These are phyloP conservation scores for Lydus trimaculatus DNA, from an alignment of 2,888 invertebrate species.

Conservation along the genomic window DNA sequence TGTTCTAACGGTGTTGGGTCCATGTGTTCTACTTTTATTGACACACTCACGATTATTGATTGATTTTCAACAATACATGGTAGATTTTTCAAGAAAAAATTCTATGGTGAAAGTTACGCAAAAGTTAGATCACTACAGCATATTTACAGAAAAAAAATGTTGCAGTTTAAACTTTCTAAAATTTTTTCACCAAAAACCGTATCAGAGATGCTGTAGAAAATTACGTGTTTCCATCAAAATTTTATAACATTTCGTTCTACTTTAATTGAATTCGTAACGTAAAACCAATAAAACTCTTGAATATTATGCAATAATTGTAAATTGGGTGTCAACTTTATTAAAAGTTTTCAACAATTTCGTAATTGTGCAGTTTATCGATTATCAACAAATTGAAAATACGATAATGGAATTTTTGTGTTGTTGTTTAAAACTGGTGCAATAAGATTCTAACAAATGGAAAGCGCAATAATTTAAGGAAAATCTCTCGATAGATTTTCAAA, in stretches of 20 bases:
- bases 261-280: too few species aligned
- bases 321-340: background rate
- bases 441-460: background rate
- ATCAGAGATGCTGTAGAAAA: background rate
- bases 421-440: background rate
- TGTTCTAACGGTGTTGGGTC: constrained; percentile 1
- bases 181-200: background rate
- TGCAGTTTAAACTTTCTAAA: constrained; percentile 1
- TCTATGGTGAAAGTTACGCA: background rate
- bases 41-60: background rate
- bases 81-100: background rate
- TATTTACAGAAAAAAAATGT: background rate
- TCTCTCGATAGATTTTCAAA: background rate
- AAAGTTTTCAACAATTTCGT: background rate
- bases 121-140: background rate
- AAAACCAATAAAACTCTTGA: background rate
- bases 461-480: background rate
- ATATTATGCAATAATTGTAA: background rate
- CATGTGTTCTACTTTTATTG: background rate
- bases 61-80: background rate
- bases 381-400: background rate
- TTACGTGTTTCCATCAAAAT: background rate
- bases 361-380: background rate
- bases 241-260: background rate
- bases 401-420: background rate